Percentiles rank a stretch among this genome's conserved stretches.
These are phyloP conservation scores for Apis laboriosa DNA, from an alignment of 1,140 invertebrate genomes.

Conservation along the genomic window DNA sequence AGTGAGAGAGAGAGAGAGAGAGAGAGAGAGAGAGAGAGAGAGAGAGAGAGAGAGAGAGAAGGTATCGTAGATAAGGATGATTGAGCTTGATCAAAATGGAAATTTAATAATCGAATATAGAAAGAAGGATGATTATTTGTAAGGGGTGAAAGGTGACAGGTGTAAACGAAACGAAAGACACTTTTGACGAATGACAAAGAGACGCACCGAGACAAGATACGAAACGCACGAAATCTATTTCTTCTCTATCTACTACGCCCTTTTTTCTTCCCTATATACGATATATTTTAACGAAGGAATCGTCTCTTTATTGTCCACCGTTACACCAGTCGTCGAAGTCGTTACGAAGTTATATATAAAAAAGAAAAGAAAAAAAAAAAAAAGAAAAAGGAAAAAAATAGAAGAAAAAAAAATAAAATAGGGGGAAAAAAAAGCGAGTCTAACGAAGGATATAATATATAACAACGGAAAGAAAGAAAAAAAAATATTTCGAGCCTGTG, in stretches of 20 bases:
- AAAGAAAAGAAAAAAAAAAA: neutral
- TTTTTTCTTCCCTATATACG: slow-evolving; percentile 60
- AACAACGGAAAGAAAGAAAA: neutral
- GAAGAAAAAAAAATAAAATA: neutral
- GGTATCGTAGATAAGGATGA: neutral
- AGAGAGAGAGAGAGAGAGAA: neutral
- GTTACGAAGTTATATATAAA: slow-evolving; percentile 18
- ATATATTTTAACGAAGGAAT: slow-evolving; percentile 66
- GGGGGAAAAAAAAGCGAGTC: neutral
- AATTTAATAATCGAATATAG: neutral
- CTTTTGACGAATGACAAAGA: slow-evolving; percentile 29
- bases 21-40: neutral
- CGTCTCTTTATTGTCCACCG: slow-evolving; percentile 64
- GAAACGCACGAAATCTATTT: slow-evolving; percentile 64
- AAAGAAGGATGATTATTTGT: neutral
- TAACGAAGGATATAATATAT: neutral
- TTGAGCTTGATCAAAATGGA: neutral
- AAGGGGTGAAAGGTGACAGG: neutral
- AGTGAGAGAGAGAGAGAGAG: neutral
- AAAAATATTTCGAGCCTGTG: slow-evolving; percentile 12
- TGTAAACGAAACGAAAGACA: neutral
- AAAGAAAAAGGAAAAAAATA: neutral
- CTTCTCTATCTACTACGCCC: slow-evolving; percentile 58
- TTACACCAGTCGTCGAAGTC: slow-evolving; percentile 63
- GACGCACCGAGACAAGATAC: slow-evolving; percentile 59